Percentiles rank a stretch among this genome's conserved stretches.
Conservation (phyloP, 2,888 invertebrate genomes). For the Anaspis maculata region DNA sequence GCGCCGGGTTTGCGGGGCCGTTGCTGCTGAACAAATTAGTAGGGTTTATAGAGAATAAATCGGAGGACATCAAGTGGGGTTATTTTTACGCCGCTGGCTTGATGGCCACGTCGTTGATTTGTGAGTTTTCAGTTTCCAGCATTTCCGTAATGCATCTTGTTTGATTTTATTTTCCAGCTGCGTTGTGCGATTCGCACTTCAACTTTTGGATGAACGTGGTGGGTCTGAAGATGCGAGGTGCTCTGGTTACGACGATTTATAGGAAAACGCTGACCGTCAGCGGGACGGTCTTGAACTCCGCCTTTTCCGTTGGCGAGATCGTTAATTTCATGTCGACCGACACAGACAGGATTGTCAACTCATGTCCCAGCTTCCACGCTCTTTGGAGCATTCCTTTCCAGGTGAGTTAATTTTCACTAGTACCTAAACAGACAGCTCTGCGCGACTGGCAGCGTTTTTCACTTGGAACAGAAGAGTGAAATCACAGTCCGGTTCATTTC, state of each 20-base stretch:
- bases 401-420: too few relatives aligned
- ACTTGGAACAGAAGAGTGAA: too few relatives aligned
- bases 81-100: slow-evolving; percentile 61
- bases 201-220: slow-evolving; percentile 79
- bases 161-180: slow-evolving; percentile 49
- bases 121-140: slow-evolving; percentile 42
- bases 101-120: slow-evolving; percentile 56
- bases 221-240: slow-evolving; percentile 78
- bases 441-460: too few relatives aligned
- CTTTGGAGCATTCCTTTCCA: slow-evolving; percentile 95
- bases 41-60: slow-evolving; percentile 64
- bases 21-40: slow-evolving; percentile 77
- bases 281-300: slow-evolving; percentile 33
- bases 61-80: slow-evolving; percentile 55
- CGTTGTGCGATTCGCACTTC: slow-evolving; percentile 81
- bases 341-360: slow-evolving; percentile 89
- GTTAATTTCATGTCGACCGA: slow-evolving; percentile 97
- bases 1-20: slow-evolving; percentile 81
- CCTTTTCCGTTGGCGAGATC: slow-evolving; percentile 71
- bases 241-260: slow-evolving; percentile 76
- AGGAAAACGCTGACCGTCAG: slow-evolving; percentile 53
- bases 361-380: slow-evolving; percentile 92
- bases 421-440: too few relatives aligned
- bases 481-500: too few relatives aligned
- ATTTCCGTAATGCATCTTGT: slow-evolving; percentile 4